These are phyloP conservation scores for Lophius piscatorius DNA, from an alignment of 2,113 vertebrate genomes.

Conservation along the genomic window DNA sequence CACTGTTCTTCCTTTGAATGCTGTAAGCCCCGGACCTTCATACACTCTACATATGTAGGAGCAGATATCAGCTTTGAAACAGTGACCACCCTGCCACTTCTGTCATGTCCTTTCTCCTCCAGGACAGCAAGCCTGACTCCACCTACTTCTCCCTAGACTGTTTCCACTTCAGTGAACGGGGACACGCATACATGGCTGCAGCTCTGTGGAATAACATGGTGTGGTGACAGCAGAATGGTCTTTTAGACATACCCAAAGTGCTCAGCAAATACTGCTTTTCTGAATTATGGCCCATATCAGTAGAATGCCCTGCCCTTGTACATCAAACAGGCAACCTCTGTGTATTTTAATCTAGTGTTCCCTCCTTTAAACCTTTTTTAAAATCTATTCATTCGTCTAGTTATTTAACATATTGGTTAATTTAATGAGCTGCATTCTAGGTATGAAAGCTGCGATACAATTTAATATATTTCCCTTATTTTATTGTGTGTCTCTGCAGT, in stretches of 20 bases:
- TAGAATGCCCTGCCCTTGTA: too few relatives aligned
- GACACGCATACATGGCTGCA: conserved; percentile 88
- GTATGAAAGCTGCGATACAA: too few relatives aligned
- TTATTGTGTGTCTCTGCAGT: background rate
- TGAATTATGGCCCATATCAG: too few relatives aligned
- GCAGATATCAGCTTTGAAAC: background rate
- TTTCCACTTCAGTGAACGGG: conserved; percentile 88
- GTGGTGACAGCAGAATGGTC: conserved; percentile 32
- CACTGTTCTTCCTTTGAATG: conserved; percentile 79
- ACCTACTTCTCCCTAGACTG: conserved; percentile 91
- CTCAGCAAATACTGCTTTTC: background rate
- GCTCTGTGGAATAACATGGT: conserved; percentile 98
- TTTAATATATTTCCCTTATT: too few relatives aligned
- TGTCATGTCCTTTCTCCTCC: conserved; percentile 25
- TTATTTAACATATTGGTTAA: too few relatives aligned
- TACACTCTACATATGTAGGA: background rate
- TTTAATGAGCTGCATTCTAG: too few relatives aligned
- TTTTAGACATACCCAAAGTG: too few relatives aligned
- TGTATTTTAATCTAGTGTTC: too few relatives aligned
- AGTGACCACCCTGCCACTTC: background rate
- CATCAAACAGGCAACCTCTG: too few relatives aligned
- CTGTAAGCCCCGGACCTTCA: conserved; percentile 73
- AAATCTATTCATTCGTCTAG: too few relatives aligned
- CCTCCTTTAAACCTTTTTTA: too few relatives aligned
- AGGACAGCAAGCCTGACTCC: conserved; percentile 81